phyloP scores from a whole-genome alignment of 1,140 invertebrate genomes.

The Phthorimaea operculella region DNA sequence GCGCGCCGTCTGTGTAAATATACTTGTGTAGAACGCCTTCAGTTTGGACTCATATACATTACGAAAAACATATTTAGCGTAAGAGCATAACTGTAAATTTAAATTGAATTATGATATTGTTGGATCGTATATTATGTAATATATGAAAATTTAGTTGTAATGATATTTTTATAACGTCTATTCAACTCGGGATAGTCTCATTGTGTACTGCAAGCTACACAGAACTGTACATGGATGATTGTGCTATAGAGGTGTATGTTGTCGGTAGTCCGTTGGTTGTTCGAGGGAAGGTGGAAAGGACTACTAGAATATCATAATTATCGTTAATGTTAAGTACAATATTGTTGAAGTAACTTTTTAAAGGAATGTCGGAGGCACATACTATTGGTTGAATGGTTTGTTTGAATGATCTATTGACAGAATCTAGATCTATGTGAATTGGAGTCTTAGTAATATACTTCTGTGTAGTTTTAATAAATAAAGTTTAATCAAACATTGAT shows the following conservation, averaged over 20 bases:
- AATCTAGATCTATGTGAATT: conserved; percentile 44
- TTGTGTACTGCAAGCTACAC: conserved; percentile 14
- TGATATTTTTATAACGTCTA: conserved; percentile 62
- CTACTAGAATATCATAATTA: conserved; percentile 41
- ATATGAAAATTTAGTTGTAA: conserved; percentile 58
- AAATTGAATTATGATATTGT: conserved; percentile 59
- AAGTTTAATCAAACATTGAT: conserved; percentile 43
- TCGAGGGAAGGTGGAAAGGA: conserved; percentile 10
- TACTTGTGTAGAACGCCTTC: background rate
- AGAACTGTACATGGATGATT: conserved; percentile 26
- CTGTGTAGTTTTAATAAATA: conserved; percentile 63
- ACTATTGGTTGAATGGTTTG: conserved; percentile 27
- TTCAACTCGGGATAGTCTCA: conserved; percentile 20
- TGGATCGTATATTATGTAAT: conserved; percentile 53
- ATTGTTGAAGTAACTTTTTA: conserved; percentile 49
- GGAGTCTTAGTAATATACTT: conserved; percentile 47
- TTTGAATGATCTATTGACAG: conserved; percentile 46
- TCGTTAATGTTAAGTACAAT: conserved; percentile 61
- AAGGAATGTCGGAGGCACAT: conserved; percentile 48
- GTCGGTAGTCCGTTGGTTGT: background rate
- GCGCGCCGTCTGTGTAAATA: background rate
- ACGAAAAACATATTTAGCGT: conserved; percentile 35
- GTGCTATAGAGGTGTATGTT: conserved; percentile 22
- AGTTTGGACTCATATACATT: conserved; percentile 21
- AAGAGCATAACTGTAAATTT: conserved; percentile 59